phyloP scores from a whole-genome alignment of 2,888 invertebrate species.

The Theodoxus fluviatilis region DNA sequence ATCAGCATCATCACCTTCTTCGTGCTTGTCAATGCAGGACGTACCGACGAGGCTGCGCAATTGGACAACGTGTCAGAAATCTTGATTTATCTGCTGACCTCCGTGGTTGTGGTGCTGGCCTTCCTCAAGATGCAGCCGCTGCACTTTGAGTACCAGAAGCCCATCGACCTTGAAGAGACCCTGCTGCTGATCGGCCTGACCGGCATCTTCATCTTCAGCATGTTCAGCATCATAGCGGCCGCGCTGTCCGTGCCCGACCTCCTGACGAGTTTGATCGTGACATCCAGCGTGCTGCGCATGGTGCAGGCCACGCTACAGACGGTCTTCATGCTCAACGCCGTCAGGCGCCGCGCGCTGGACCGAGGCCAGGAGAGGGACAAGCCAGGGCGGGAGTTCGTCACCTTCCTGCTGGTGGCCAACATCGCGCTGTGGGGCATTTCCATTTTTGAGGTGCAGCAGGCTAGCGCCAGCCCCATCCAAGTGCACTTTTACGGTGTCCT shows the following conservation, averaged over 20 bases:
- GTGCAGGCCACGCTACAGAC: slow-evolving; percentile 92
- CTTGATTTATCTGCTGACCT: slow-evolving; percentile 84
- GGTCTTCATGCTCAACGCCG: slow-evolving; percentile 90
- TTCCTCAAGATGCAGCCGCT: slow-evolving; percentile 78
- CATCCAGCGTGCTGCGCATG: slow-evolving; percentile 85
- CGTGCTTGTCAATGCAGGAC: slow-evolving; percentile 80
- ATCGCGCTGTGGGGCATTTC: slow-evolving; percentile 96
- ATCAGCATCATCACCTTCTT: slow-evolving; percentile 88
- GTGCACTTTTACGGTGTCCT: slow-evolving; percentile 91
- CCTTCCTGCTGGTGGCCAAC: slow-evolving; percentile 92
- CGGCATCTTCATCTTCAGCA: slow-evolving; percentile 89
- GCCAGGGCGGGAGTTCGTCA: slow-evolving; percentile 93
- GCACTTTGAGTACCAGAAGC: slow-evolving; percentile 33
- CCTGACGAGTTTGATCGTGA: slow-evolving; percentile 83
- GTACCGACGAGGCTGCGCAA: slow-evolving; percentile 81
- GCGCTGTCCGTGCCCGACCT: slow-evolving; percentile 79
- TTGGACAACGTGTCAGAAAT: slow-evolving; percentile 91
- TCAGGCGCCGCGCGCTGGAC: slow-evolving; percentile 86
- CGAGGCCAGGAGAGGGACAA: slow-evolving; percentile 92
- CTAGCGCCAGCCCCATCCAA: slow-evolving; percentile 90
- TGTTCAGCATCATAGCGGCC: slow-evolving; percentile 93
- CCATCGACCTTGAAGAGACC: slow-evolving; percentile 50
- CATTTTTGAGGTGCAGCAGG: slow-evolving; percentile 93
- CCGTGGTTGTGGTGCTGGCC: slow-evolving; percentile 84
- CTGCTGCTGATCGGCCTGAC: slow-evolving; percentile 89